A percentile compares a stretch with the other conserved stretches of the same genome.
These are phyloP conservation scores for Therioaphis trifolii DNA, from an alignment of 2,888 invertebrate species.

Conservation along the genomic window DNA sequence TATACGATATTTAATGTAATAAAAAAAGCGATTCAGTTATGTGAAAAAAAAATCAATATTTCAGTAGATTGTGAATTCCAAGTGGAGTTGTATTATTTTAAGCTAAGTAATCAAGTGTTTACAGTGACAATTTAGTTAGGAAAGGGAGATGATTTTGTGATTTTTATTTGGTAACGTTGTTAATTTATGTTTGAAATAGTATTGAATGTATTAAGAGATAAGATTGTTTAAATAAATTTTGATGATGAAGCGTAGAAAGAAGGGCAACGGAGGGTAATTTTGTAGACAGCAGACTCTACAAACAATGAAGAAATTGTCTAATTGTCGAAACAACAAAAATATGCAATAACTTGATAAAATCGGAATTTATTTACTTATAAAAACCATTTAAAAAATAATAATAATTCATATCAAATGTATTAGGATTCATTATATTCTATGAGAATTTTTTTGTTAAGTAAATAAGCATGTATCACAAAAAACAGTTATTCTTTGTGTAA, in stretches of 20 bases:
- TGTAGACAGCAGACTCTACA: background rate
- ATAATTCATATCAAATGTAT: background rate
- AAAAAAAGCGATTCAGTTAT: background rate
- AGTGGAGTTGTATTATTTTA: background rate
- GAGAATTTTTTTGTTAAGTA: background rate
- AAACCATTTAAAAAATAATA: background rate
- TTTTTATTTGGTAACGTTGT: slow-evolving; percentile 27
- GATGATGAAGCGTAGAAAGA: slow-evolving; percentile 11
- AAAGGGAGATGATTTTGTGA: background rate
- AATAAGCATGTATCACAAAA: background rate
- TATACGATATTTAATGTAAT: too few species aligned
- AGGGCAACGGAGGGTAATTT: background rate
- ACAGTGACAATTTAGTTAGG: slow-evolving; percentile 28
- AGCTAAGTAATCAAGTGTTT: slow-evolving; percentile 34
- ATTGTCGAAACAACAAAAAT: slow-evolving; percentile 7
- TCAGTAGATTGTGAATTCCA: background rate
- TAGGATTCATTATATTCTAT: background rate
- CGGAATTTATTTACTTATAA: background rate
- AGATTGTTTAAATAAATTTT: slow-evolving; percentile 27
- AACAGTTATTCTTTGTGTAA: too few species aligned
- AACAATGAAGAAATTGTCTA: slow-evolving; percentile 28
- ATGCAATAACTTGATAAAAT: background rate
- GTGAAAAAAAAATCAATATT: slow-evolving; percentile 16
- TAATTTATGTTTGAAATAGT: background rate
- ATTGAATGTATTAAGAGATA: slow-evolving; percentile 19